Base-by-base conservation (phyloP, 2,113 vertebrate species). In the Chionomys nivalis region DNA sequence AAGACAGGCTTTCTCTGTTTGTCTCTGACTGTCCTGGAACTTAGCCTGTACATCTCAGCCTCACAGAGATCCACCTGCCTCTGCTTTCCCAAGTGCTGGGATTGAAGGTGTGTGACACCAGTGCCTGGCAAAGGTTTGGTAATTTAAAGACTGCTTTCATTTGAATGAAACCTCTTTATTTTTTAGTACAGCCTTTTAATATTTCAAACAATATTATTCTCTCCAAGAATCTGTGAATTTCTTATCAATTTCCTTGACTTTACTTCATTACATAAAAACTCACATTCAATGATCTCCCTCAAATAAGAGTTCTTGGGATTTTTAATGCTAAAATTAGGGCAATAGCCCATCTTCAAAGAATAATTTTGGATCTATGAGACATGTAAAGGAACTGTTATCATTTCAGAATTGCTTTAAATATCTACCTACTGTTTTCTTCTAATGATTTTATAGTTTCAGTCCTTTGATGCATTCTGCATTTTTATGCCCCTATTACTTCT, bases 151-250 rank as follows among this genome's bases (percentile, higher is more conserved):
- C 33, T 4, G 39, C 13, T 66, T 88, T 92, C 65, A 17, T 89
- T 88, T 79, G 42, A 14, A 42, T 19, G 85, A 31, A 63, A 78
- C 3, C 8, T 66, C 7, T 82, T 4, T 66, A 28, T 39, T 21
- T 79, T 93, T 93, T 55, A 39, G 33, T 72, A 17, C 13, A 89
- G 23, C 8, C 7, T 94, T 24, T 14, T 3, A 36, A n/a, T 17
- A n/a, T 79, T 91, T 89, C 8, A 39, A 91, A 1, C 33, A 77
- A 58, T 33, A 82, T 42, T 49, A 89, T 77, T 97, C n/a, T 89
- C 33, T 93, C 47, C 33, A 89, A 86, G 49, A 58, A 58, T n/a
- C 33, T 21, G 7, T 79, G 65, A 49, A 66, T 91, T 86, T 87
- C 55, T 93, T 72, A 77, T 75, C 70, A 87, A 87, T 96, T 68